phyloP scores from a whole-genome alignment of 2,113 vertebrate species.

The Nycticorax nycticorax region DNA sequence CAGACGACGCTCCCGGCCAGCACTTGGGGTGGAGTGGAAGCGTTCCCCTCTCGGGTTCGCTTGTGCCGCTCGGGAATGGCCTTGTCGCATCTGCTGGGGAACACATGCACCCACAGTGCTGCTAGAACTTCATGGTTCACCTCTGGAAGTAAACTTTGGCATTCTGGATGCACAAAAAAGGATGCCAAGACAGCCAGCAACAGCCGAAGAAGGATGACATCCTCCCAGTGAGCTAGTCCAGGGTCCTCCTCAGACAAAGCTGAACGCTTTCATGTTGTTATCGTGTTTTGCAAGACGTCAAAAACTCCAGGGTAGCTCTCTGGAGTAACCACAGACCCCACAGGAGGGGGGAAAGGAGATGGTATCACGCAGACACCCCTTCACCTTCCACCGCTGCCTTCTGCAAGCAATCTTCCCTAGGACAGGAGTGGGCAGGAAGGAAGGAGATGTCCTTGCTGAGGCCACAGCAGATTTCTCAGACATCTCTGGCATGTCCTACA shows the following conservation, averaged over 20 bases:
- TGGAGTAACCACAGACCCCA: not conserved
- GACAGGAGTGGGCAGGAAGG: not conserved
- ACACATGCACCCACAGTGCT: rapidly evolving
- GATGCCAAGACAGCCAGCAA: not conserved
- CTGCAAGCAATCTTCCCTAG: not conserved
- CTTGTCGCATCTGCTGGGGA: rapidly evolving
- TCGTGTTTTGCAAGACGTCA: not conserved
- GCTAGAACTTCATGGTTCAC: rapidly evolving
- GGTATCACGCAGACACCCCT: not conserved
- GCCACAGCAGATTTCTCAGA: not conserved
- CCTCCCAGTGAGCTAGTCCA: not conserved
- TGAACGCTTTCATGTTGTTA: not conserved
- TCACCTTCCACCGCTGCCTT: not conserved
- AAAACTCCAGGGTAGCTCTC: not conserved
- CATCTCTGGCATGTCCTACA: not conserved
- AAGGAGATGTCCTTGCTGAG: not conserved
- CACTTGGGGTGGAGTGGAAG: not conserved
- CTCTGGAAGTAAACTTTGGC: not conserved
- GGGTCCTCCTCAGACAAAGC: not conserved
- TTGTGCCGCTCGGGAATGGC: not conserved
- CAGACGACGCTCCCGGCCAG: not conserved
- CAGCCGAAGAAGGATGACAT: not conserved
- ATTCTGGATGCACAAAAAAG: not conserved
- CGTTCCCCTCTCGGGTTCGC: not conserved
- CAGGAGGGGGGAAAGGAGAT: not conserved